A percentile compares a stretch with the other conserved stretches of the same genome.
These are phyloP conservation scores for Ferdinandea cuprea DNA, from an alignment of 2,888 invertebrate genomes.

Conservation along the genomic window DNA sequence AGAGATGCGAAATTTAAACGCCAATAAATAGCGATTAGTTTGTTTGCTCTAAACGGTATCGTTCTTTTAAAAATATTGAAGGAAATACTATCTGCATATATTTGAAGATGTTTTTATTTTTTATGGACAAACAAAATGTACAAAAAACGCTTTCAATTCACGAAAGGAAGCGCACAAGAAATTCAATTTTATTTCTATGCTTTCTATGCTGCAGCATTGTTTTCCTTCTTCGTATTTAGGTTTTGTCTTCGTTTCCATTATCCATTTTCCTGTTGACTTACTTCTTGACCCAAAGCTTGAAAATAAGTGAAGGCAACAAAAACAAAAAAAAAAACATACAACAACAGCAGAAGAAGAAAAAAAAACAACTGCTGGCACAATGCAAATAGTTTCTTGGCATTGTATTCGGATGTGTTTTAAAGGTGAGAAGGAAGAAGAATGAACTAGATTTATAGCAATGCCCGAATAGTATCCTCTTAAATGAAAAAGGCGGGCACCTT, in stretches of 20 bases:
- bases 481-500: background rate
- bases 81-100: conserved; percentile 41
- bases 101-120: conserved; percentile 23
- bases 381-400: conserved; percentile 54
- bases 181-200: conserved; percentile 38
- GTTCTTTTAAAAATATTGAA: background rate
- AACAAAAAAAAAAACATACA: too few relatives aligned
- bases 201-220: conserved; percentile 7
- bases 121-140: conserved; percentile 33
- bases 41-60: too few relatives aligned
- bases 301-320: conserved; percentile 53
- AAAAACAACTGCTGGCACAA: conserved; percentile 32
- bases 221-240: conserved; percentile 12
- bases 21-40: conserved; percentile 10
- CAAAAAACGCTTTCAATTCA: conserved; percentile 42
- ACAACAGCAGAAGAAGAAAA: background rate
- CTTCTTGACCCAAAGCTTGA: conserved; percentile 54
- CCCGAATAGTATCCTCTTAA: too few relatives aligned
- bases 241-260: conserved; percentile 52
- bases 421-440: conserved; percentile 10
- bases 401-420: conserved; percentile 1
- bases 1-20: background rate
- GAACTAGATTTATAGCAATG: background rate
- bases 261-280: conserved; percentile 57
- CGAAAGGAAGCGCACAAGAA: conserved; percentile 42